These are phyloP conservation scores for Onychorhynchus coronatus DNA, from an alignment of 2,113 vertebrate species.

Conservation along the genomic window DNA sequence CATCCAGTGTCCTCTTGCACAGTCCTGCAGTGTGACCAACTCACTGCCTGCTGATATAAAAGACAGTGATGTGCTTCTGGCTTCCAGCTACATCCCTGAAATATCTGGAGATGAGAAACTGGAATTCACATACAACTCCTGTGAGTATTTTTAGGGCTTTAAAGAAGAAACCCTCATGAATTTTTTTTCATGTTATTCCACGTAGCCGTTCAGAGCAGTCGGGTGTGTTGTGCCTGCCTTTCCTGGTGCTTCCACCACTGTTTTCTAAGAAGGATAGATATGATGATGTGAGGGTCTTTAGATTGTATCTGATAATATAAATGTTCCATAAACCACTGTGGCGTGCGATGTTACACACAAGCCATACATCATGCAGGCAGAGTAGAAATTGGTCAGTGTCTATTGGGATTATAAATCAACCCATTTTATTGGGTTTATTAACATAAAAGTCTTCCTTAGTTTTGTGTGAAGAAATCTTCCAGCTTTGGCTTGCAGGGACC, in stretches of 20 bases:
- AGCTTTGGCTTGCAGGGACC: background rate
- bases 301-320: background rate
- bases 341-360: background rate
- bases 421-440: background rate
- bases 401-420: background rate
- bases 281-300: no score
- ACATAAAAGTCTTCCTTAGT: background rate
- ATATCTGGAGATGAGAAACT: background rate
- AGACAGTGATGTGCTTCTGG: background rate
- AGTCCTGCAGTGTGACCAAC: background rate
- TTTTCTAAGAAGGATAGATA: background rate
- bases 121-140: background rate
- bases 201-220: background rate
- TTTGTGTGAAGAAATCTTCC: background rate
- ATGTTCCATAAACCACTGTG: fast-evolving
- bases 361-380: background rate
- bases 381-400: background rate
- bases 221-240: background rate
- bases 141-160: background rate
- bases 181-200: background rate
- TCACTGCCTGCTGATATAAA: background rate
- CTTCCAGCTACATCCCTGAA: background rate
- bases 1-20: fast-evolving
- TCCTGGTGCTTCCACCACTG: background rate
- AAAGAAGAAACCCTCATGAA: fast-evolving